Percentiles rank a stretch among this genome's conserved stretches.
phyloP scores from a whole-genome alignment of 2,113 vertebrate species.

The Trogon surrucura region DNA sequence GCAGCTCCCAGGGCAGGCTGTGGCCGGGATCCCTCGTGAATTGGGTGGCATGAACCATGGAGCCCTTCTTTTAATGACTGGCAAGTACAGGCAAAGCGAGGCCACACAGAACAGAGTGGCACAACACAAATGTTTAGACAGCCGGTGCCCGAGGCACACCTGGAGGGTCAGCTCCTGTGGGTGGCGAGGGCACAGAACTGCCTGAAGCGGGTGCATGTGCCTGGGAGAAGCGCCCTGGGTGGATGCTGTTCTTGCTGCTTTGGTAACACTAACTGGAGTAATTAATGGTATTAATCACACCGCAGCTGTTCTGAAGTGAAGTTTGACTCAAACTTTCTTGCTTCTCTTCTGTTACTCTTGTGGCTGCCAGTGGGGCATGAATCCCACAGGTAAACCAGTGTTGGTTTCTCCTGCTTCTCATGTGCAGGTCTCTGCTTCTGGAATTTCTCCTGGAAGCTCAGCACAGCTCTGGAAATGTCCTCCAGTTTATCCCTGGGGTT shows the following conservation, averaged over 20 bases:
- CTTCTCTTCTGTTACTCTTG: background rate
- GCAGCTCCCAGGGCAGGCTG: background rate
- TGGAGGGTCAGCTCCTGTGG: background rate
- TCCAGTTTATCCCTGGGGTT: background rate
- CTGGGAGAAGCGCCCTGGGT: background rate
- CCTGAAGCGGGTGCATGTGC: background rate
- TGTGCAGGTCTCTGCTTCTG: background rate
- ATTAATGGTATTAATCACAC: background rate
- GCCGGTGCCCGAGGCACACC: background rate
- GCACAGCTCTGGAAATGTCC: background rate
- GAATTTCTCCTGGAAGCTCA: background rate
- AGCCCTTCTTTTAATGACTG: background rate
- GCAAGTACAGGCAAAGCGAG: background rate
- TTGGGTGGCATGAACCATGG: rapidly evolving
- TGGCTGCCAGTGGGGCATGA: background rate
- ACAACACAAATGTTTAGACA: background rate
- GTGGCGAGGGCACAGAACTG: background rate
- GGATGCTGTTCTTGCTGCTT: background rate
- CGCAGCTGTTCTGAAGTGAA: background rate
- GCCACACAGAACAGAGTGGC: background rate
- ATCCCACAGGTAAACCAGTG: background rate
- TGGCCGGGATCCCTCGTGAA: background rate
- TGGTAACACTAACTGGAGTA: background rate
- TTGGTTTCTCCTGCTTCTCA: background rate
- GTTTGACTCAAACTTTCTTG: background rate